These are phyloP conservation scores for Embidobia sp. DNA, from an alignment of 2,888 invertebrate genomes.

Conservation along the genomic window DNA sequence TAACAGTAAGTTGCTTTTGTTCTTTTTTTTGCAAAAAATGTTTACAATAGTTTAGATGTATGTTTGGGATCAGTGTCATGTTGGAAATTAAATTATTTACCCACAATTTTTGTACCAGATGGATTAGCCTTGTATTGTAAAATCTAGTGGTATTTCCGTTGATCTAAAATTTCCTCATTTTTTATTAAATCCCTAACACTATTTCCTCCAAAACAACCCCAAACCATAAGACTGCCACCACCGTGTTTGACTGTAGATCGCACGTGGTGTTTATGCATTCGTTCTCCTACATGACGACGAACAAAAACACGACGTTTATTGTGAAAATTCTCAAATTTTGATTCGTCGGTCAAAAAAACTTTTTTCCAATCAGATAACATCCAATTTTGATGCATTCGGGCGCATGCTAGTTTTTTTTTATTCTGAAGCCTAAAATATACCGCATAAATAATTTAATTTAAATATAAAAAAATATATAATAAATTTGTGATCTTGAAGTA, in stretches of 20 bases:
- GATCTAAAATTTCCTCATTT: constrained; percentile 59
- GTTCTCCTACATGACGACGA: constrained; percentile 20
- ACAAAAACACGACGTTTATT: constrained; percentile 26
- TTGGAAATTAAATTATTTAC: constrained; percentile 57
- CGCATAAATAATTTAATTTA: too few species aligned
- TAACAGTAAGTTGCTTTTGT: constrained; percentile 12
- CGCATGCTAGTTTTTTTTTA: too few species aligned
- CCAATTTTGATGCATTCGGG: constrained; percentile 46
- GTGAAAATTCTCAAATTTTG: constrained; percentile 55
- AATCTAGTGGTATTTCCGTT: constrained; percentile 57
- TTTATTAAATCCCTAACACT: constrained; percentile 49
- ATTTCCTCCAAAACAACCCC: constrained; percentile 53
- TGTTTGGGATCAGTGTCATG: constrained; percentile 64
- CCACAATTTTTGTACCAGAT: constrained; percentile 47
- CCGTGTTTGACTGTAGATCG: constrained; percentile 63
- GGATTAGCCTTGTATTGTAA: constrained; percentile 30
- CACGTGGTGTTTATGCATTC: constrained; percentile 19
- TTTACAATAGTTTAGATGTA: constrained; percentile 33
- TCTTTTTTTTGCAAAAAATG: too few species aligned
- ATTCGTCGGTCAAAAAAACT: constrained; percentile 56
- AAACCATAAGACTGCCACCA: constrained; percentile 57
- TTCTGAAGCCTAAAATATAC: too few species aligned
- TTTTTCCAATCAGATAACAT: constrained; percentile 42
- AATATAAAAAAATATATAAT: too few species aligned
- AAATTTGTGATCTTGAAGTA: too few species aligned